phyloP scores from a whole-genome alignment of 2,888 invertebrate genomes.

The Spodoptera exigua region DNA sequence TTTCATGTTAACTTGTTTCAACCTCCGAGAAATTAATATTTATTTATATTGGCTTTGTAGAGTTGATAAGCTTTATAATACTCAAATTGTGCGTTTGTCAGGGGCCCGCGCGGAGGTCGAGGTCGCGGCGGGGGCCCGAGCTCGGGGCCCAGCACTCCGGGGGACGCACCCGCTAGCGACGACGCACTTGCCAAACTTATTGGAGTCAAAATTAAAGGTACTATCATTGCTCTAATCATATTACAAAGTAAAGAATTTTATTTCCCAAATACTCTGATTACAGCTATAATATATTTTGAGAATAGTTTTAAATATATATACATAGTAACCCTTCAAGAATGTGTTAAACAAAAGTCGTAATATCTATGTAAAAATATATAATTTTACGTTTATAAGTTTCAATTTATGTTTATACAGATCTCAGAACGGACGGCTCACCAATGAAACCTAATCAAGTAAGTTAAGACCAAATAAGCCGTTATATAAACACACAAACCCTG shows the following conservation, averaged over 20 bases:
- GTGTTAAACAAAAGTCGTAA: background rate
- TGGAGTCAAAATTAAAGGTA: constrained; percentile 85
- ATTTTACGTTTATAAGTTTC: constrained; percentile 3
- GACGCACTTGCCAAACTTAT: constrained; percentile 82
- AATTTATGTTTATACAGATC: constrained; percentile 67
- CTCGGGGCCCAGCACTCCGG: constrained; percentile 42
- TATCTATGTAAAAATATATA: background rate
- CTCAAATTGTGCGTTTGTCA: constrained; percentile 30
- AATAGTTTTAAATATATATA: too few species aligned
- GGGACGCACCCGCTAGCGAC: constrained; percentile 62
- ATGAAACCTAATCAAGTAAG: constrained; percentile 78
- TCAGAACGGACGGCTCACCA: constrained; percentile 74
- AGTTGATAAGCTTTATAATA: too few species aligned
- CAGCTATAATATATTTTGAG: too few species aligned
- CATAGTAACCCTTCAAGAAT: too few species aligned
- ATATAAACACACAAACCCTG: background rate
- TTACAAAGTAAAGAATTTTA: too few species aligned
- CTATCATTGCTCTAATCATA: too few species aligned
- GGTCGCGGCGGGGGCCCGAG: constrained; percentile 3
- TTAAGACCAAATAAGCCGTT: constrained; percentile 9
- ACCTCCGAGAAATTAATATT: too few species aligned
- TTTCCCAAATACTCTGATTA: too few species aligned
- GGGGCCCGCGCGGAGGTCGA: constrained; percentile 26
- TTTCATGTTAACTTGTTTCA: too few species aligned
- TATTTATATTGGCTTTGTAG: too few species aligned